These are phyloP conservation scores for Torymus auratus DNA, from an alignment of 2,888 invertebrate genomes.

Conservation along the genomic window DNA sequence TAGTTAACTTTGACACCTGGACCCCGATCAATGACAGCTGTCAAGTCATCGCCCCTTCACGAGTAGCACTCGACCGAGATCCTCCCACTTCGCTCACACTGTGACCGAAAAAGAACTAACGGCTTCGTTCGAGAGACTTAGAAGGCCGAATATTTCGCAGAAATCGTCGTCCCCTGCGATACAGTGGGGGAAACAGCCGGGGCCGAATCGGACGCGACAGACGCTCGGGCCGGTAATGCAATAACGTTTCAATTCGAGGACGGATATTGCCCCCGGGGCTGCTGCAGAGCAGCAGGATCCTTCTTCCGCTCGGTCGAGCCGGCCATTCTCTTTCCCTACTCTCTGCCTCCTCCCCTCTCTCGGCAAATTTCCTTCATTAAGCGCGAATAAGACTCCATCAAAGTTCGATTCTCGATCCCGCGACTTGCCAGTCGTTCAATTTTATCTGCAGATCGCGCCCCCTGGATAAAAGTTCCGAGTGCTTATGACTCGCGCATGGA, in stretches of 20 bases:
- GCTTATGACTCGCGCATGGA: not conserved
- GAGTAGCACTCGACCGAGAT: not conserved
- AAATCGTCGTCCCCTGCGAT: not conserved
- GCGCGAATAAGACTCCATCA: conserved; percentile 43
- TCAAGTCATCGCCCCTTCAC: too few relatives aligned
- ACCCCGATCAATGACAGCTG: too few relatives aligned
- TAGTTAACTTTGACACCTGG: too few relatives aligned
- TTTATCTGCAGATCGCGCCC: conserved; percentile 25
- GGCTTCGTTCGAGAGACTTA: conserved; percentile 3
- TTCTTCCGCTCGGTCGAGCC: conserved; percentile 16
- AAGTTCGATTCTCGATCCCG: conserved; percentile 47
- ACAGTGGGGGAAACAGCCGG: not conserved
- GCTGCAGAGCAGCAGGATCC: conserved; percentile 35
- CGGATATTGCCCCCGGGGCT: conserved; percentile 74
- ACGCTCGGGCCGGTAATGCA: conserved; percentile 69
- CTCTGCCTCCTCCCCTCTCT: too few relatives aligned
- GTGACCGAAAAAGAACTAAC: conserved; percentile 4
- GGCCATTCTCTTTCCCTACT: conserved; percentile 25
- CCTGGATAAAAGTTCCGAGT: conserved; percentile 29
- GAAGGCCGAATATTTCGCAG: conserved; percentile 5
- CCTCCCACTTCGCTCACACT: too few relatives aligned
- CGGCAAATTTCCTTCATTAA: conserved; percentile 54
- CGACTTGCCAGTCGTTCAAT: conserved; percentile 1
- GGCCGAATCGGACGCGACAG: not conserved
- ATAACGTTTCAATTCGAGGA: conserved; percentile 75